Percentiles rank a stretch among this genome's conserved stretches.
Evolutionary conservation across 2,888 invertebrate genomes (phyloP).

Genomic region (Pyrgus malvae): DNA sequence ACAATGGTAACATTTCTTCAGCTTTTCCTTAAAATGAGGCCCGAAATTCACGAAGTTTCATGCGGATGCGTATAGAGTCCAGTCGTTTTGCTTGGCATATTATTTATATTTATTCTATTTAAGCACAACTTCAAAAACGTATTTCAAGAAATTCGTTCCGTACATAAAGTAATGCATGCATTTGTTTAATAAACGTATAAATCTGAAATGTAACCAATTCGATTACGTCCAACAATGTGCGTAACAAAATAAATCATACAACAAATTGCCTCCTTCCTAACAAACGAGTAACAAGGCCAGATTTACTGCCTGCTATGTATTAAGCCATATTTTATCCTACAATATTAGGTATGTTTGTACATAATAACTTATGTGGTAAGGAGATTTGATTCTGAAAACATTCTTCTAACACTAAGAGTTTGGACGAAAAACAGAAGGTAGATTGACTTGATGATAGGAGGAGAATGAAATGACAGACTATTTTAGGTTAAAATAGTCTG

Average conservation of each 20-base stretch:
- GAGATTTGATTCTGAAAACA: too few relatives aligned
- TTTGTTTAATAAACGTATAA: constrained; percentile 22
- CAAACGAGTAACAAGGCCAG: constrained; percentile 20
- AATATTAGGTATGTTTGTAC: neutral
- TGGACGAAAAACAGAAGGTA: too few relatives aligned
- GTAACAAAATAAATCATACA: constrained; percentile 25
- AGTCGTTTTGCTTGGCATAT: too few relatives aligned
- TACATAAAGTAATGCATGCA: neutral
- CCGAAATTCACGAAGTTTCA: too few relatives aligned
- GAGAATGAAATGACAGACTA: too few relatives aligned
- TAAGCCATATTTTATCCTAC: constrained; percentile 5
- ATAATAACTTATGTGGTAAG: neutral
- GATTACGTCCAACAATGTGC: constrained; percentile 23
- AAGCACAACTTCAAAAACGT: neutral
- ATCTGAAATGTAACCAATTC: constrained; percentile 22
- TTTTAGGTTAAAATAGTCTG: too few relatives aligned
- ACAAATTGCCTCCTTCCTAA: constrained; percentile 22
- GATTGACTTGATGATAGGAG: too few relatives aligned
- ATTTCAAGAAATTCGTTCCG: neutral
- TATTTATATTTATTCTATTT: too few relatives aligned
- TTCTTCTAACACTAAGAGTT: too few relatives aligned
- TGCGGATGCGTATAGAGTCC: too few relatives aligned
- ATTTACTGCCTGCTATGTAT: constrained; percentile 16
- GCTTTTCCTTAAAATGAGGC: too few relatives aligned
- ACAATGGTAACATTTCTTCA: too few relatives aligned